phyloP scores from a whole-genome alignment of 2,113 vertebrate species.

The Sula dactylatra region DNA sequence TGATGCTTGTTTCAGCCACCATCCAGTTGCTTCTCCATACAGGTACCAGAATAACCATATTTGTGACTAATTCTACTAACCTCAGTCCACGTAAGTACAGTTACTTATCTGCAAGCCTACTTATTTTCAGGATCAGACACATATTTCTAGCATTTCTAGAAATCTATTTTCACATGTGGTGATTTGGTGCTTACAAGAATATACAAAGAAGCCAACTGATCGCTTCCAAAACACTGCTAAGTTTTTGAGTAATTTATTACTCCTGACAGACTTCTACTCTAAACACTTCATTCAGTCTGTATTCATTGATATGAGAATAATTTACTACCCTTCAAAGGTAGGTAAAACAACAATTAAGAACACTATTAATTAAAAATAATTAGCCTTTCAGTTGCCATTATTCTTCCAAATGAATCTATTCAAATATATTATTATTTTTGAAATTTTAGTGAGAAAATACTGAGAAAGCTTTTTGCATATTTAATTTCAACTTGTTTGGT shows the following conservation, averaged over 20 bases:
- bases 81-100: not conserved
- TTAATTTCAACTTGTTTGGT: not conserved
- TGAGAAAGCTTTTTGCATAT: not conserved
- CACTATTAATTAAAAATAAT: not conserved
- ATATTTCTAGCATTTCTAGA: not conserved
- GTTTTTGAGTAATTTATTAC: not conserved
- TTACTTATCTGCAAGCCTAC: not conserved
- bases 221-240: not conserved
- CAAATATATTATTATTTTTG: not conserved
- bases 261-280: not conserved
- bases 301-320: not conserved
- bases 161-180: not conserved
- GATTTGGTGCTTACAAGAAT: not conserved
- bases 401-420: not conserved
- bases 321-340: not conserved
- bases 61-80: not conserved
- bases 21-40: not conserved
- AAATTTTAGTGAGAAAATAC: not conserved
- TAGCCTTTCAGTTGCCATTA: not conserved
- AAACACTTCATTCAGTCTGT: slow-evolving; percentile 2
- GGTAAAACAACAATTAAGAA: slow-evolving; percentile 5
- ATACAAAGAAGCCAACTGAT: not conserved
- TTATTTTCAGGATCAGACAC: not conserved
- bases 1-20: not conserved
- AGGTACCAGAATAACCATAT: not conserved